Base-by-base conservation (phyloP, 2,888 invertebrate genomes). In the Drosophila rubida region DNA sequence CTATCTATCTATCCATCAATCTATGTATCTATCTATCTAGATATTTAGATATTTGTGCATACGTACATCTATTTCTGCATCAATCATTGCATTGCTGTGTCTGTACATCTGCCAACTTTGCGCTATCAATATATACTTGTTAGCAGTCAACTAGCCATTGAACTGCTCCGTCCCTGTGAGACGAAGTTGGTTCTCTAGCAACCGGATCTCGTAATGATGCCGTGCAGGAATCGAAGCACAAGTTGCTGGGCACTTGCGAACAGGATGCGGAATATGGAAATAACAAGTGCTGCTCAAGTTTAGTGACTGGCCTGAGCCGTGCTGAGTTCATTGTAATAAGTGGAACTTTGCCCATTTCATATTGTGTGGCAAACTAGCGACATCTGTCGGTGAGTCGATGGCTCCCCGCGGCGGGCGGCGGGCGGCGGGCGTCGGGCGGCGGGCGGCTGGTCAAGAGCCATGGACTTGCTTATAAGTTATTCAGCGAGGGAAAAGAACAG, bases 381-480 rank as follows among this genome's bases (percentile, higher is more conserved):
- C 51, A 51, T 51, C 51, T 51, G 41, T 27, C 41, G 51, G 51
- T 14, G 37, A 37, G 41, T 14, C 19, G 41, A 8, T 16, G 19
- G 9, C 37, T 27, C n/a, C 23, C 32, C 48, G 23, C 45, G 27
- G 45, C 61, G 14, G 59, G 44, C 7, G 6, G 4, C 25, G 4
- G 25, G 44, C 19, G 19, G 3, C 19, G 2, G 19, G 3, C 19
- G 23, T 39, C 61, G 14, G 59, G 44, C 7, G 25, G 6, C 25
- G 4, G 25, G 45, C 19, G 19, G 53, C 51, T 46, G 57, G 53
- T 13, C 49, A 41, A 25, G 30, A 53, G 32, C 42, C 14, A 67
- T 60, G 69, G 63, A 68, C 68, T 70, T 58, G 39, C 54, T 67
- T 62, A 65, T 75, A 81, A 81, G 62, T 85, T 74, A 76, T 76